phyloP scores from a whole-genome alignment of 2,113 vertebrate species.

The Crotalus tigris region DNA sequence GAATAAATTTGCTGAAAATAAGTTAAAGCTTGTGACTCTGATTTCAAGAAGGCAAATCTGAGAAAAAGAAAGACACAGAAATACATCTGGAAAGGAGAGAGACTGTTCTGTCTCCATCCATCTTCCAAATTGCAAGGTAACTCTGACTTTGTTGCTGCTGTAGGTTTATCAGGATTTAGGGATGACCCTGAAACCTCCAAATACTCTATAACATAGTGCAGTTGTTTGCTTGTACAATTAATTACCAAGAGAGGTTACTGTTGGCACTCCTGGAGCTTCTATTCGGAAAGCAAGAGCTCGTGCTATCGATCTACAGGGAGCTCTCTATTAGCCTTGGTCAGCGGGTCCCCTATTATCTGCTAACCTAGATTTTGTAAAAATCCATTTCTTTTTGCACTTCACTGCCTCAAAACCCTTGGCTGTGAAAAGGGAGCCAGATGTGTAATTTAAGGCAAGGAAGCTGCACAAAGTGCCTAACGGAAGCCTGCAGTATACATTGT shows the following conservation, averaged over 20 bases:
- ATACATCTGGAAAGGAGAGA: slow-evolving; percentile 48
- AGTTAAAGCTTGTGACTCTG: background rate
- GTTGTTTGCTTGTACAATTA: slow-evolving; percentile 32
- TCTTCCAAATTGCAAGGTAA: slow-evolving; percentile 7
- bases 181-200: slow-evolving; percentile 36
- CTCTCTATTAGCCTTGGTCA: background rate
- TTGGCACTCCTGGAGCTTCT: slow-evolving; percentile 23
- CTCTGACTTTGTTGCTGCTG: slow-evolving; percentile 39
- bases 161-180: slow-evolving; percentile 32
- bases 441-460: slow-evolving; percentile 5
- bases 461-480: background rate
- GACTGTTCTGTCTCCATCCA: slow-evolving; percentile 38
- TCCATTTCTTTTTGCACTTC: background rate
- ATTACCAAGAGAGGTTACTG: slow-evolving; percentile 42
- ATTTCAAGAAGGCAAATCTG: background rate
- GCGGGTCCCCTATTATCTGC: slow-evolving; percentile 18
- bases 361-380: slow-evolving; percentile 35
- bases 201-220: slow-evolving; percentile 48
- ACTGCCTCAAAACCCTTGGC: slow-evolving; percentile 7
- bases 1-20: background rate
- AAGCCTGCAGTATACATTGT: background rate
- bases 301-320: background rate
- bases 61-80: background rate
- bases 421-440: background rate
- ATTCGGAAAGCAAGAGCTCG: background rate